These are phyloP conservation scores for Drosophila peninsularis DNA, from an alignment of 2,888 invertebrate genomes.

Conservation along the genomic window DNA sequence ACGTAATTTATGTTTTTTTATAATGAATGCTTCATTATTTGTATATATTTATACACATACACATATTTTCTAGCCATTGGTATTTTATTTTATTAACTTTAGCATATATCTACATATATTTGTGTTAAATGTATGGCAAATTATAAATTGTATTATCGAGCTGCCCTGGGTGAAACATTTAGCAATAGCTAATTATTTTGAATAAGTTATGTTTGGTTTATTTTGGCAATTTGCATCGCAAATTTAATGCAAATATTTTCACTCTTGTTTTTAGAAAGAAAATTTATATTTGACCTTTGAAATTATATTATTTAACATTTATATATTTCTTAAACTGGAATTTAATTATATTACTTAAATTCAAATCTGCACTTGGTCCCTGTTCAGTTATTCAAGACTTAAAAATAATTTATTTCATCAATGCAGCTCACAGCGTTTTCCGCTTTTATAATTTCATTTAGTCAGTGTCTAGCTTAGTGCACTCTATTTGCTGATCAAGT, in stretches of 20 bases:
- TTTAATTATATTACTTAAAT: neutral
- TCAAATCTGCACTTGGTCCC: neutral
- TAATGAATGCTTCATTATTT: neutral
- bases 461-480: neutral
- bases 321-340: neutral
- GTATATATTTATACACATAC: no score
- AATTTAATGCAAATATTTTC: constrained; percentile 30
- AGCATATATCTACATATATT: no score
- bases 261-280: constrained; percentile 6
- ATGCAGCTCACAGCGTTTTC: neutral
- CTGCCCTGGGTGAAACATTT: constrained; percentile 29
- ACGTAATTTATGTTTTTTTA: constrained; percentile 48
- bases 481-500: constrained; percentile 31
- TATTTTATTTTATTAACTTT: neutral
- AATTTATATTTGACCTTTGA: neutral
- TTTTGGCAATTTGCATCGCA: constrained; percentile 13
- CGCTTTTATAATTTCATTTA: neutral
- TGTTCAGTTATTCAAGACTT: no score
- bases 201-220: constrained; percentile 34
- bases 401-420: neutral
- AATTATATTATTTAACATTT: no score
- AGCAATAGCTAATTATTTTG: constrained; percentile 37
- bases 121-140: neutral
- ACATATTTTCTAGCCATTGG: neutral
- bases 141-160: neutral